A percentile compares a stretch with the other conserved stretches of the same genome.
Conservation (phyloP, 2,113 vertebrate species). For the Ophiodon elongatus region DNA sequence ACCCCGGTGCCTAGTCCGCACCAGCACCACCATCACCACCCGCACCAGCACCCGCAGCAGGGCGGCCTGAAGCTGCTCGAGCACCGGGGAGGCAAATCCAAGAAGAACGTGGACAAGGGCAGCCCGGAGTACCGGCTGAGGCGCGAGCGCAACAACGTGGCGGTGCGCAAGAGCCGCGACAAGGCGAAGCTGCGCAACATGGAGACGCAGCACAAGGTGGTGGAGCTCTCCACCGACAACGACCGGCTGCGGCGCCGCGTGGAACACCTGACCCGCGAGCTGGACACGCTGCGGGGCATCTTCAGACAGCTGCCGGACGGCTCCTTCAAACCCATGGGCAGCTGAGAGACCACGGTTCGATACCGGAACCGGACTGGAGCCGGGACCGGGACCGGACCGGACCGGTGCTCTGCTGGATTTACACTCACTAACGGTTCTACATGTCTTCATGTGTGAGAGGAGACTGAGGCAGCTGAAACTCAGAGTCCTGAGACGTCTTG, state of each 20-base stretch:
- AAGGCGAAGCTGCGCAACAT: constrained; percentile 97
- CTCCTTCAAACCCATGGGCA: constrained; percentile 93
- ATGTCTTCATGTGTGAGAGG: not conserved
- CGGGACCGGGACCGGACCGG: not conserved
- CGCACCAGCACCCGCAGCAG: constrained; percentile 80
- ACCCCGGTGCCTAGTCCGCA: constrained; percentile 96
- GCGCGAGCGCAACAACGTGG: constrained; percentile 98
- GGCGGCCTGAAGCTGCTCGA: constrained; percentile 82
- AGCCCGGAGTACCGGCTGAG: constrained; percentile 95
- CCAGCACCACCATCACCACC: constrained; percentile 65
- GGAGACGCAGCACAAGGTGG: constrained; percentile 97
- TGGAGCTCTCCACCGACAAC: constrained; percentile 94
- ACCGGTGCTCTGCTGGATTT: not conserved
- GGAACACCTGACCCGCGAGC: constrained; percentile 95
- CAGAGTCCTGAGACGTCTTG: too few species aligned
- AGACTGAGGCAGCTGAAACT: not conserved
- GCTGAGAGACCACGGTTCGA: constrained; percentile 80
- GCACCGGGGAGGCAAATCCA: constrained; percentile 83
- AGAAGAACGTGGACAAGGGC: constrained; percentile 95
- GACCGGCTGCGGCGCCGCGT: constrained; percentile 95
- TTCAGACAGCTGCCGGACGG: constrained; percentile 97
- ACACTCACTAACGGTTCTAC: not conserved
- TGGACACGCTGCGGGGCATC: constrained; percentile 96
- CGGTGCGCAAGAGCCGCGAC: constrained; percentile 97
- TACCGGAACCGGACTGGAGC: not conserved